Base-by-base conservation (phyloP, 1,140 invertebrate species). In the Bradynema listronoti region DNA sequence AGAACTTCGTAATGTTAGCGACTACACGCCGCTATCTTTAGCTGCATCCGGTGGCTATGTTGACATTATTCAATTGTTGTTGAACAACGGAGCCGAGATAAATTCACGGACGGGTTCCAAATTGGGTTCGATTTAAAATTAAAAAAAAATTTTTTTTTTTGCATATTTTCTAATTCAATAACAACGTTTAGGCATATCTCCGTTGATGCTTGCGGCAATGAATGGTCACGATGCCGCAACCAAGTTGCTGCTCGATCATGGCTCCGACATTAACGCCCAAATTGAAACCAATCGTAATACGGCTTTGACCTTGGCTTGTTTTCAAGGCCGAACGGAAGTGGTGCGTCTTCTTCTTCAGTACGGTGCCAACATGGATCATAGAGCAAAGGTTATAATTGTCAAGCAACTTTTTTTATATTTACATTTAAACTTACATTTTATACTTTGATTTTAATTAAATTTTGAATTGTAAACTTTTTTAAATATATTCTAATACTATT, bases 231-330 rank as follows among this genome's bases (percentile, higher is more conserved):
- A 90, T n/a, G 91, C 89, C 78, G 94, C 93, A 46, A 94, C 97
- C 46, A 89, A 94, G 73, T 81, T 98, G 47, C 82, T 99, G 16
- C 81, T 99, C 49, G 93, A 98, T 78, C 92, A 90, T 86, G 93
- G 93, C 54, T 93, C 90, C 78, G 95, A 99, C 79, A 98, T 99
- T 61, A 98, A 99, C 83, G 93, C 94, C n/a, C 90, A 97, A 83
- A 99, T 99, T 71, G 95, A 99, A 81, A 99, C 95, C 2, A 99
- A 99, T 80, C 83, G 92, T 42, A 99, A 99, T 79, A 99, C 95
- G 11, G 95, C 95, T 4, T 82, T 99, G 50, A 99, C 95, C 7
- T 83, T 99, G 39, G 95, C 95, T 4, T 99, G 95, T 80, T 99
- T 98, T 81, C 94, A 99, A 86, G 94, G 94, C 64, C 85, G 94